Evolutionary conservation across 2,888 invertebrate genomes (phyloP).

Genomic region (Cantharis nigra): DNA sequence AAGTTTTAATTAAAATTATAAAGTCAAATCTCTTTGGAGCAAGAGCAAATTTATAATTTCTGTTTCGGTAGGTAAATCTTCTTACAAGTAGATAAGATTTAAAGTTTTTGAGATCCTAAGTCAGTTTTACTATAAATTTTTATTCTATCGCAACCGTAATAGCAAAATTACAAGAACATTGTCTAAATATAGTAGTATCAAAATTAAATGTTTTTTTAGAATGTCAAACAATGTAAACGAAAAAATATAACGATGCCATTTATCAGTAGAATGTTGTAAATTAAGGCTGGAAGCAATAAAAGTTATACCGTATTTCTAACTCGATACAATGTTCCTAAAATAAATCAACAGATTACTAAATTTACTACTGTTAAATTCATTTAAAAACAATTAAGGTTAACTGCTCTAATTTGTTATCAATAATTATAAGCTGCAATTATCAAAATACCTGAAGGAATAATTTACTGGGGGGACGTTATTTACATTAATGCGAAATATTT

Average conservation of each 20-base stretch:
- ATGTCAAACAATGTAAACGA: conserved; percentile 13
- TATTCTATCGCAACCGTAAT: background rate
- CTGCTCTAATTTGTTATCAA: background rate
- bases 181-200: conserved; percentile 6
- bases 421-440: background rate
- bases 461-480: background rate
- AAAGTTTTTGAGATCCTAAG: background rate
- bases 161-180: background rate
- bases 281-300: conserved; percentile 21
- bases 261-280: conserved; percentile 24
- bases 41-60: background rate
- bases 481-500: background rate
- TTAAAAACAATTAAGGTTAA: conserved; percentile 16
- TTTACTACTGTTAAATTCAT: conserved; percentile 20
- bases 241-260: conserved; percentile 24
- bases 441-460: background rate
- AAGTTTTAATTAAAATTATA: background rate
- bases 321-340: conserved; percentile 20
- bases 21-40: background rate
- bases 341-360: conserved; percentile 23
- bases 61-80: background rate
- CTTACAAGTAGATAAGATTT: background rate
- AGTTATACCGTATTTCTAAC: conserved; percentile 25
- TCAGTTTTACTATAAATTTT: background rate
- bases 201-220: conserved; percentile 16